phyloP scores from a whole-genome alignment of 2,797 vertebrate species.

The Sebastes itinus region DNA sequence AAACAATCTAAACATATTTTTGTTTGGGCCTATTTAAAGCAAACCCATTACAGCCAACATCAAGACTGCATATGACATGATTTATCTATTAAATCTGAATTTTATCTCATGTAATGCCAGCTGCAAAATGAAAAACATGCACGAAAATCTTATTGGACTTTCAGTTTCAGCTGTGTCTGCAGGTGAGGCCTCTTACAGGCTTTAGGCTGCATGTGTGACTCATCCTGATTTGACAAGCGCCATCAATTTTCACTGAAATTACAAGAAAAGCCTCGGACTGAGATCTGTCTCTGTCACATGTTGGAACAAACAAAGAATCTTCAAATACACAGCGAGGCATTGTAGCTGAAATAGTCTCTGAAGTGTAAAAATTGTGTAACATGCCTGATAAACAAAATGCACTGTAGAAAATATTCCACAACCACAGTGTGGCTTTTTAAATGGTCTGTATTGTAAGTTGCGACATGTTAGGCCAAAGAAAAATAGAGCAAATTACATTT shows the following conservation, averaged over 20 bases:
- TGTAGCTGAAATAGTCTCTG: not conserved
- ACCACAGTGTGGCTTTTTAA: not conserved
- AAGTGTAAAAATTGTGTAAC: not conserved
- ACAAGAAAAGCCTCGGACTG: not conserved
- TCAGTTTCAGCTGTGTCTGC: not conserved
- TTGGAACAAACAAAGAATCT: not conserved
- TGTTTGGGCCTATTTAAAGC: not conserved
- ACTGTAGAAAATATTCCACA: not conserved
- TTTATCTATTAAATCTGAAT: not conserved
- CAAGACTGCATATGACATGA: not conserved
- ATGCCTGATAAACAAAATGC: not conserved
- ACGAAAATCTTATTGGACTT: not conserved
- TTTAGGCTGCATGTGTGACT: conserved; percentile 32
- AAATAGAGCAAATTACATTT: not conserved
- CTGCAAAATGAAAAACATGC: conserved; percentile 10
- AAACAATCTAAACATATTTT: not conserved
- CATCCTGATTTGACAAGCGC: conserved; percentile 37
- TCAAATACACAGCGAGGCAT: not conserved
- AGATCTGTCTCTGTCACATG: conserved; percentile 23
- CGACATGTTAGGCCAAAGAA: not conserved
- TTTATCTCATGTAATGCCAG: not conserved
- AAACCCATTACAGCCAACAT: not conserved
- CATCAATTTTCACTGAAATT: conserved; percentile 11
- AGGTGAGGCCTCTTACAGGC: conserved; percentile 23
- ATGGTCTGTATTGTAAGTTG: not conserved